These are phyloP conservation scores for Lepus townsendii DNA, from an alignment of 2,797 vertebrate genomes.

Conservation along the genomic window DNA sequence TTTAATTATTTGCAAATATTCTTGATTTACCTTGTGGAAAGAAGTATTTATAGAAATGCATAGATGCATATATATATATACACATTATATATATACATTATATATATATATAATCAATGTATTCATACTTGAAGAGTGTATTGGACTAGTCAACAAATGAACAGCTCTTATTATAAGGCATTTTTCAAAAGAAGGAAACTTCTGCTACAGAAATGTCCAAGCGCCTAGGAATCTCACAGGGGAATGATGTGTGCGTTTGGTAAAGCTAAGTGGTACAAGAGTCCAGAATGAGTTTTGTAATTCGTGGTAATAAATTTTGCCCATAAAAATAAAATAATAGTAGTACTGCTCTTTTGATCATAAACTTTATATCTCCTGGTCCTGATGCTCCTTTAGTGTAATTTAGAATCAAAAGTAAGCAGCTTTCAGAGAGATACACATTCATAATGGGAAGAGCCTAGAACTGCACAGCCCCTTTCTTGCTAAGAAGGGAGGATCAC, in stretches of 20 bases:
- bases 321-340: background rate
- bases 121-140: background rate
- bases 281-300: background rate
- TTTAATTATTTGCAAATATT: slow-evolving; percentile 46
- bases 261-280: background rate
- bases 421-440: background rate
- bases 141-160: background rate
- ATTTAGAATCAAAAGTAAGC: background rate
- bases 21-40: background rate
- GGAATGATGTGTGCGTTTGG: background rate
- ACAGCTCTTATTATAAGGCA: background rate
- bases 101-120: background rate
- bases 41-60: background rate
- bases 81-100: no score
- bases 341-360: slow-evolving; percentile 14
- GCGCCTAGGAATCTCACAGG: background rate
- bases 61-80: no score
- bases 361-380: background rate
- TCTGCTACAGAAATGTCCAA: background rate
- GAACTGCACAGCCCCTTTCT: background rate
- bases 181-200: slow-evolving; percentile 31
- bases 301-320: background rate
- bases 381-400: background rate
- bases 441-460: background rate
- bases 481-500: background rate